Conservation (phyloP, 2,888 invertebrate genomes). For the Leptura quadrifasciata region DNA sequence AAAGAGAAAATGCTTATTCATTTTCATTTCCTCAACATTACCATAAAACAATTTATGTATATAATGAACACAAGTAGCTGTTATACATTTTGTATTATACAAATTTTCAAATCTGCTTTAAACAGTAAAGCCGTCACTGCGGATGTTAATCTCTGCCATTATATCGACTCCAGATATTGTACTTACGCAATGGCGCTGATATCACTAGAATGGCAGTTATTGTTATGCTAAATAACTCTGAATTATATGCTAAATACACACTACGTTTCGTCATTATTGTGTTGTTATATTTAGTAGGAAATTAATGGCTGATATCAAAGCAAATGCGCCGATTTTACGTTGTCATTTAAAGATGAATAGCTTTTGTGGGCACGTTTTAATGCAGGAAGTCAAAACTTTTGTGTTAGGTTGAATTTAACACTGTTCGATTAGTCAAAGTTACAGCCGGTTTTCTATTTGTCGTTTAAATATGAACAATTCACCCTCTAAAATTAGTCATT, state of each 20-base stretch:
- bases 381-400: conserved; percentile 5
- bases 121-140: neutral
- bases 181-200: conserved; percentile 18
- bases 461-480: neutral
- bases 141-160: neutral
- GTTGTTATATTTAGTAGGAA: conserved; percentile 29
- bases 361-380: conserved; percentile 19
- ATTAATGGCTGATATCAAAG: conserved; percentile 36
- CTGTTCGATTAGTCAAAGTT: neutral
- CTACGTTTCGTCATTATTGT: conserved; percentile 23
- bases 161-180: conserved; percentile 24
- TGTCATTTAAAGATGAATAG: conserved; percentile 22
- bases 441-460: neutral
- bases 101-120: neutral
- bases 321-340: conserved; percentile 26
- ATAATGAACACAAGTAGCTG: too few relatives aligned
- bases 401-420: conserved; percentile 1
- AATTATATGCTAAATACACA: conserved; percentile 34
- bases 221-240: conserved; percentile 21
- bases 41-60: too few relatives aligned
- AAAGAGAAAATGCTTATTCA: too few relatives aligned
- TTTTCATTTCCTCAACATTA: too few relatives aligned
- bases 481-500: too few relatives aligned
- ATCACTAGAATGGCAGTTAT: conserved; percentile 31
- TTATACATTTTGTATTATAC: neutral